A percentile compares a stretch with the other conserved stretches of the same genome.
phyloP scores from a whole-genome alignment of 2,888 invertebrate genomes.

The Timema cristinae region DNA sequence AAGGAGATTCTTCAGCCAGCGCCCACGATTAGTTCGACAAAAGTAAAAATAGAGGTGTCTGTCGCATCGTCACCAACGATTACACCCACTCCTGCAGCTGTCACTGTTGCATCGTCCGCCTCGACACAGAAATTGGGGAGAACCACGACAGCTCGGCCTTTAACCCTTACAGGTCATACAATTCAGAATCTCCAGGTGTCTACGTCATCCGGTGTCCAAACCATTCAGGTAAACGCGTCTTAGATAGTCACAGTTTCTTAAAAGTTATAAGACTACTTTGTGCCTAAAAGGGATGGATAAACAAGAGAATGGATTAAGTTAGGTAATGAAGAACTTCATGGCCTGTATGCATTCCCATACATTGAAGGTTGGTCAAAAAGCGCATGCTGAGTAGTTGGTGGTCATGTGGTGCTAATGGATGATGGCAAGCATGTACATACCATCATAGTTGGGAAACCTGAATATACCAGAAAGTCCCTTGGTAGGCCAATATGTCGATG shows the following conservation, averaged over 20 bases:
- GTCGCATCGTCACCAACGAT: slow-evolving; percentile 13
- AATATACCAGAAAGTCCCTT: too few species aligned
- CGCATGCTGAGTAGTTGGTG: too few species aligned
- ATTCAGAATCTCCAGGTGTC: slow-evolving; percentile 41
- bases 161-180: slow-evolving; percentile 21
- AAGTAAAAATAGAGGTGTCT: slow-evolving; percentile 16
- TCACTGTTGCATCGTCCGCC: slow-evolving; percentile 38
- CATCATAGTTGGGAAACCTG: too few species aligned
- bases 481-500: too few species aligned
- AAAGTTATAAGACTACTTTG: background rate
- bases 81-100: slow-evolving; percentile 29
- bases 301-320: too few species aligned
- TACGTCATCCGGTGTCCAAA: slow-evolving; percentile 49
- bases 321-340: too few species aligned
- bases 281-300: too few species aligned
- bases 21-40: slow-evolving; percentile 8
- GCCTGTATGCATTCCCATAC: too few species aligned
- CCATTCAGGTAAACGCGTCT: slow-evolving; percentile 40
- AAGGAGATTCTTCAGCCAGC: slow-evolving; percentile 20
- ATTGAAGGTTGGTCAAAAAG: too few species aligned
- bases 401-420: too few species aligned
- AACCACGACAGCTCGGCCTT: slow-evolving; percentile 31
- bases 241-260: background rate
- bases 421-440: too few species aligned
- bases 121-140: slow-evolving; percentile 23